phyloP scores from a whole-genome alignment of 2,797 vertebrate genomes.

The Phataginus tetradactyla region DNA sequence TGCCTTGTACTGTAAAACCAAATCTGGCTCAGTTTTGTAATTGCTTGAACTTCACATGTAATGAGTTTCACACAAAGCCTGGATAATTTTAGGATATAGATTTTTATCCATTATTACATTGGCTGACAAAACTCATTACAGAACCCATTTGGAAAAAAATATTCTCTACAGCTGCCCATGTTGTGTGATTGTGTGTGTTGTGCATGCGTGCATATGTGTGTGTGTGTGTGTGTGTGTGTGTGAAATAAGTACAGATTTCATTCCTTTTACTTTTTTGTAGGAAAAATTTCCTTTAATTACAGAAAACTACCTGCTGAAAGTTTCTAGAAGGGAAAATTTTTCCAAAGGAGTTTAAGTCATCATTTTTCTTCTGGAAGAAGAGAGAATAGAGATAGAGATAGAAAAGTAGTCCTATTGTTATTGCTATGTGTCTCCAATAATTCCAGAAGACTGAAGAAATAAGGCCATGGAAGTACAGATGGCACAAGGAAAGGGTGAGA shows the following conservation, averaged over 20 bases:
- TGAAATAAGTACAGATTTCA: slow-evolving; percentile 71
- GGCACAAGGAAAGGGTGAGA: slow-evolving; percentile 11
- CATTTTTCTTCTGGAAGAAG: background rate
- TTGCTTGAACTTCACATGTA: slow-evolving; percentile 51
- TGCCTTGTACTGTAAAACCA: slow-evolving; percentile 10
- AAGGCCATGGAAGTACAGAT: slow-evolving; percentile 42
- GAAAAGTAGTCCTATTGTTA: slow-evolving; percentile 32
- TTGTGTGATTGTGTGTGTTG: background rate
- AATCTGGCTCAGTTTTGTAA: background rate
- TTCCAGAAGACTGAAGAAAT: slow-evolving; percentile 74
- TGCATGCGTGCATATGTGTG: background rate
- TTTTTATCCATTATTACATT: slow-evolving; percentile 72
- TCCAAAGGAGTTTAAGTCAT: background rate
- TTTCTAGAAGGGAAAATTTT: slow-evolving; percentile 43
- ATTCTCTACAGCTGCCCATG: slow-evolving; percentile 80
- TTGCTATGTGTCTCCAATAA: slow-evolving; percentile 28
- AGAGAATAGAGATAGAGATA: background rate
- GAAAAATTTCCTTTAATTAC: background rate
- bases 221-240: background rate
- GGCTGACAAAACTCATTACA: slow-evolving; percentile 80
- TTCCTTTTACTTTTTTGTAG: background rate
- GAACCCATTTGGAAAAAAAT: slow-evolving; percentile 74
- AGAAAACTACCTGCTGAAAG: slow-evolving; percentile 56
- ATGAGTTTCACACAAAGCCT: slow-evolving; percentile 65
- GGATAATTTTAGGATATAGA: slow-evolving; percentile 47